Percentiles rank a stretch among this genome's conserved stretches.
These are phyloP conservation scores for Struthidea cinerea DNA, from an alignment of 2,113 vertebrate genomes.

Conservation along the genomic window DNA sequence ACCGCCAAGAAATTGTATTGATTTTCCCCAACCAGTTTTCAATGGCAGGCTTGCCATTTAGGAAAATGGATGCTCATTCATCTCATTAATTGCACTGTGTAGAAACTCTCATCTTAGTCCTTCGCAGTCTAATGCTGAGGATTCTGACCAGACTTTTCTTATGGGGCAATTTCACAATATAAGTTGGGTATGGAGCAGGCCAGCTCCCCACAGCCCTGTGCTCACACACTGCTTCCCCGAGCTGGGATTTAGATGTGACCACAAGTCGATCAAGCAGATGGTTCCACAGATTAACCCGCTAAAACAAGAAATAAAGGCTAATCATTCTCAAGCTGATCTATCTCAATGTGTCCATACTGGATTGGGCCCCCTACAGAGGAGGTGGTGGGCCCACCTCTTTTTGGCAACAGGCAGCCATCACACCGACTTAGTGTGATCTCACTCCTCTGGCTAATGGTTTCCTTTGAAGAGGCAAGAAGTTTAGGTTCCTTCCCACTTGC, in stretches of 20 bases:
- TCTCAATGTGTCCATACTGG: not conserved
- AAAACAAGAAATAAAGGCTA: not conserved
- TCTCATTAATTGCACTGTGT: not conserved
- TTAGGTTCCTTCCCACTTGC: not conserved
- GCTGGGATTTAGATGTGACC: not conserved
- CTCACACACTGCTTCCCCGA: not conserved
- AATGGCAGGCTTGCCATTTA: not conserved
- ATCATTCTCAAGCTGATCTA: not conserved
- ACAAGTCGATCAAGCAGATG: not conserved
- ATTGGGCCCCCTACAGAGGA: not conserved
- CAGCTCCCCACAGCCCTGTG: not conserved
- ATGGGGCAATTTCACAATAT: not conserved
- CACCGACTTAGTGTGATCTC: not conserved
- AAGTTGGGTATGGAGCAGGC: not conserved
- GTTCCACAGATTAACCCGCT: not conserved
- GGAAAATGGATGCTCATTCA: not conserved
- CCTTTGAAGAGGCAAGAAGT: not conserved
- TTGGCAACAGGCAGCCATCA: not conserved
- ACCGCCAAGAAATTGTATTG: not conserved
- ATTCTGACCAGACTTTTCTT: not conserved
- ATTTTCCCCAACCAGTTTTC: not conserved
- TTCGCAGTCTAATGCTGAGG: not conserved
- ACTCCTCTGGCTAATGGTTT: not conserved
- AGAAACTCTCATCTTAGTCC: not conserved
- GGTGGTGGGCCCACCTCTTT: not conserved